Evolutionary conservation across 2,113 vertebrate species (phyloP), one percentile per base, ranked within the genome.

Genomic region (Engraulis encrasicolus): DNA sequence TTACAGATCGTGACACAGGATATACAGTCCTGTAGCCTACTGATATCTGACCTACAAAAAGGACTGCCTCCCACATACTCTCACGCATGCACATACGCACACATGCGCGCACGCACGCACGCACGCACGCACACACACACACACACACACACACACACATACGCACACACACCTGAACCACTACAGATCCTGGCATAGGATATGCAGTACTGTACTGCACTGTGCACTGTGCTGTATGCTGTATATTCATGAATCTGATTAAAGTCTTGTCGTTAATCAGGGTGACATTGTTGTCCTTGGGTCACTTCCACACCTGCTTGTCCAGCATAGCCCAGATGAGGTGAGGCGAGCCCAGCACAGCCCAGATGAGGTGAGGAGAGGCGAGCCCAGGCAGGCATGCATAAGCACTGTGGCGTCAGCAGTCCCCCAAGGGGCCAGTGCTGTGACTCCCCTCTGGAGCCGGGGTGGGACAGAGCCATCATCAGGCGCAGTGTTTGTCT

Each of bases 211-310:
- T n/a, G n/a, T n/a, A n/a, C n/a, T n/a, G n/a, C n/a, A n/a, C n/a
- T n/a, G n/a, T n/a, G n/a, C 61, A 1, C 17, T 12, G 17, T 34
- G 34, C 27, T 74, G 66, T 31, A 31, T 61, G 58, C 27, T n/a
- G 31, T 74, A 14, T 74, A 74, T 34, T 74, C 34, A 74, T 74
- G 66, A 74, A 74, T 74, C 31, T 74, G 66, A 74, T 74, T 74
- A 74, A 74, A 15, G 23, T 31, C 66, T 74, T 34, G 14, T 74
- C 66, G 66, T 74, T 74, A 74, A 74, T 74, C 66, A 74, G 66
- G 66, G 23, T 74, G 66, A 74, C 66, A 74, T 74, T 74, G n/a
- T n/a, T n/a, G 66, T 74, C 66, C 66, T 74, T 74, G 66, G 66
- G 66, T 74, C 66, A 74, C 31, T 36, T 17, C 4, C 34, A 31